Evolutionary conservation across 2,888 invertebrate species (phyloP), one percentile per base, ranked within the genome.

Genomic region (Thereva unica): DNA sequence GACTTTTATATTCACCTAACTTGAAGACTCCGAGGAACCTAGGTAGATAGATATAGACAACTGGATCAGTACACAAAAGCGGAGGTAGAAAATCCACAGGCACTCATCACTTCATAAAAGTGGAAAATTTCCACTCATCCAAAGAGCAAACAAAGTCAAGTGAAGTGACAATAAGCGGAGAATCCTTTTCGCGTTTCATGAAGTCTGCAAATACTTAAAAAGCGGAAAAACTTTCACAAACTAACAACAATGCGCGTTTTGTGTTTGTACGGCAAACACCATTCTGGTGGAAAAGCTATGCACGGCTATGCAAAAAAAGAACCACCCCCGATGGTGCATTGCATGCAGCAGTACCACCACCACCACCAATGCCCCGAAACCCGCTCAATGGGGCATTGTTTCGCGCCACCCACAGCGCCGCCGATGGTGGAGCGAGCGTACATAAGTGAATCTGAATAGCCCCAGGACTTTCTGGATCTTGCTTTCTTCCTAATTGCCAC

Each of bases 161-260:
- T 59, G 59, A 59, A 59, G 59, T 59, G 59, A 59, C 59, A 59
- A 59, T 59, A 59, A 59, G 38, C 59, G 49, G 59, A 49, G 59
- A 59, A 59, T 59, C 59, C 59, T 59, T 59, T 59, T 47, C 47
- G 37, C 37, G 45, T 54, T 59, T 59, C 59, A 59, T 59, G 59
- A 47, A 59, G 59, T 59, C 59, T 59, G 59, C 59, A 59, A 59
- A 59, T 59, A 59, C 59, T 59, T 59, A 59, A 59, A 49, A 59
- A 59, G 59, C 59, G 59, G 59, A 59, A 59, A 59, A 59, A 59
- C 47, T 59, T 59, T 59, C 59, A 59, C 59, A 59, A 59, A 59
- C 59, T 59, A 59, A 59, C 59, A 23, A 23, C 23, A 59, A 59
- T 57, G 45, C 49, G 59, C 59, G 59, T 49, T 47, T 59, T 59